These are phyloP conservation scores for Sebastiscus tertius DNA, from an alignment of 2,797 vertebrate species.

Conservation along the genomic window DNA sequence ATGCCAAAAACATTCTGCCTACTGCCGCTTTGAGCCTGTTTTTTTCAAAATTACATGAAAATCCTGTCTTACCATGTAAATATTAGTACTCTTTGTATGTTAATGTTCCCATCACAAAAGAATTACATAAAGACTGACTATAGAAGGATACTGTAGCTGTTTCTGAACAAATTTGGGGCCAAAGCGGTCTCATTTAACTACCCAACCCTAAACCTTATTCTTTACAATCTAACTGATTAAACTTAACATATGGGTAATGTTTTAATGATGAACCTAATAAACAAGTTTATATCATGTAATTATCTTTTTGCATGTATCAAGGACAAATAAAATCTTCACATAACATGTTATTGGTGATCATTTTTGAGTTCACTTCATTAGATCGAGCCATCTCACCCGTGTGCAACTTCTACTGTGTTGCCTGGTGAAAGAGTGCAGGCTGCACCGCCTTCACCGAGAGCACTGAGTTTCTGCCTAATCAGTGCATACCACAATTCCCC, in stretches of 20 bases:
- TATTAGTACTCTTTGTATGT: not conserved
- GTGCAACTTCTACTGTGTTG: not conserved
- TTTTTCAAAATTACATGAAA: not conserved
- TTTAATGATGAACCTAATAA: not conserved
- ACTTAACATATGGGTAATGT: not conserved
- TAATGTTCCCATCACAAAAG: not conserved
- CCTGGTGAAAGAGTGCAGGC: not conserved
- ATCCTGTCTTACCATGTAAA: not conserved
- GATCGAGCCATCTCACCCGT: not conserved
- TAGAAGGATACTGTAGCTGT: not conserved
- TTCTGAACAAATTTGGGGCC: not conserved
- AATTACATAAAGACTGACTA: not conserved
- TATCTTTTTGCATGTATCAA: no score
- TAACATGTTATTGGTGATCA: not conserved
- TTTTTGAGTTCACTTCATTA: not conserved
- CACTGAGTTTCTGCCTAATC: constrained; percentile 1
- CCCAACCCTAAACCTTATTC: not conserved
- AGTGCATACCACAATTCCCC: not conserved
- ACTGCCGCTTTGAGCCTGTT: not conserved
- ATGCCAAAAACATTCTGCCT: no score
- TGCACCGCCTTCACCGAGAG: not conserved
- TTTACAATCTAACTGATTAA: not conserved
- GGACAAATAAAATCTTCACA: not conserved
- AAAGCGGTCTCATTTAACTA: not conserved
- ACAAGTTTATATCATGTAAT: not conserved